phyloP scores from a whole-genome alignment of 2,797 vertebrate species.

The Coregonus sp. region DNA sequence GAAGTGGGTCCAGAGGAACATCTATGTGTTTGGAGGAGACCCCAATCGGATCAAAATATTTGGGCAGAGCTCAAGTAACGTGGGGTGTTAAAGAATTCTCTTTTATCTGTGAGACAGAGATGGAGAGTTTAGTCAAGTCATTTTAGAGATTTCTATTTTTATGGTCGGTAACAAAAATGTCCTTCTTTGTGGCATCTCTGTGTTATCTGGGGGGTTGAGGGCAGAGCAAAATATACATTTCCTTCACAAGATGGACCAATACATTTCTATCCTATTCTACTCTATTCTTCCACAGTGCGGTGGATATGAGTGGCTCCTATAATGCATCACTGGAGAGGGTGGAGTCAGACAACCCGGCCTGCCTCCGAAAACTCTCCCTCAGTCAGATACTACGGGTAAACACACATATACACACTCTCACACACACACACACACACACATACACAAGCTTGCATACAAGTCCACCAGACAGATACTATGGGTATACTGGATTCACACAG shows the following conservation, averaged over 20 bases:
- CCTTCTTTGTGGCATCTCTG: too few relatives aligned
- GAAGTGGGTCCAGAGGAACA: constrained; percentile 79
- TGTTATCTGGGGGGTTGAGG: too few relatives aligned
- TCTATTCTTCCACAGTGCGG: constrained; percentile 64
- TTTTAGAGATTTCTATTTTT: not conserved
- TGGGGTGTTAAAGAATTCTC: not conserved
- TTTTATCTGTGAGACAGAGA: not conserved
- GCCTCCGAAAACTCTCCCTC: not conserved
- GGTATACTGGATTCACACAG: not conserved
- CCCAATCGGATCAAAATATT: constrained; percentile 77
- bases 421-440: not conserved
- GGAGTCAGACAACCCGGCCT: constrained; percentile 58
- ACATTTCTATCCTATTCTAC: too few relatives aligned
- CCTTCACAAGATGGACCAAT: too few relatives aligned
- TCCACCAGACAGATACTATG: too few relatives aligned
- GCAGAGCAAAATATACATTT: too few relatives aligned
- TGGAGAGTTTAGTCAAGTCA: not conserved
- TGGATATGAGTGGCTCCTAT: constrained; percentile 80
- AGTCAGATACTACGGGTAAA: constrained; percentile 72
- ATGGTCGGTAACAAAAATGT: not conserved
- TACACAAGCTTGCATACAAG: not conserved
- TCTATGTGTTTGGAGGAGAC: constrained; percentile 79
- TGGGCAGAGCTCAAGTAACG: constrained; percentile 80
- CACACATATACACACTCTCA: constrained; percentile 13
- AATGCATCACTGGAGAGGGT: constrained; percentile 65